Evolutionary conservation across 2,113 vertebrate species (phyloP).

Genomic region (Siniperca knerii): DNA sequence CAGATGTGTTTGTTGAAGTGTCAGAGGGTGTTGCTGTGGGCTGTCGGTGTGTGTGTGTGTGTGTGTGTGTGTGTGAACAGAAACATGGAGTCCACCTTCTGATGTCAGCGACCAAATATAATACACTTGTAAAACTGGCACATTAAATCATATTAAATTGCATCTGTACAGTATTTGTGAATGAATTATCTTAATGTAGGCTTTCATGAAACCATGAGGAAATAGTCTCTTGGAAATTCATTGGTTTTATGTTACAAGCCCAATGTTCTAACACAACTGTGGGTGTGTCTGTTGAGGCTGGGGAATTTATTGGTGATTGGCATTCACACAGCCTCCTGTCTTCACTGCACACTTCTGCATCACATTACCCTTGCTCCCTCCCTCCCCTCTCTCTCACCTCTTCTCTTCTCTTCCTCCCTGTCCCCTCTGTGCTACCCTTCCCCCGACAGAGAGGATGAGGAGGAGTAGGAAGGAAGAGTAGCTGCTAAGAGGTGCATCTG

Average conservation of each 20-base stretch:
- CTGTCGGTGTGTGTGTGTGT: too few relatives aligned
- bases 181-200: neutral
- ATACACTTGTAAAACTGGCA: neutral
- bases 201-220: neutral
- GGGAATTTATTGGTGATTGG: constrained; percentile 34
- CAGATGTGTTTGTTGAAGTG: constrained; percentile 32
- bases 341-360: constrained; percentile 57
- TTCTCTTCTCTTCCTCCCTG: constrained; percentile 4
- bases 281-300: constrained; percentile 15
- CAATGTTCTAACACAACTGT: neutral
- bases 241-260: constrained; percentile 26
- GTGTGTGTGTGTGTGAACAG: neutral
- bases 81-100: neutral
- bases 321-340: constrained; percentile 35
- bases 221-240: neutral
- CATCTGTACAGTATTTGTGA: neutral
- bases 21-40: constrained; percentile 14
- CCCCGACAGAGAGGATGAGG: constrained; percentile 3
- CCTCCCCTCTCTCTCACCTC: constrained; percentile 17
- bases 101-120: neutral
- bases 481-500: constrained; percentile 63
- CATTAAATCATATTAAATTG: neutral
- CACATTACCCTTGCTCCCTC: constrained; percentile 41
- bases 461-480: constrained; percentile 30
- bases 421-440: constrained; percentile 10